Percentiles rank a stretch among this genome's conserved stretches.
These are phyloP conservation scores for Avahi laniger DNA, from an alignment of 2,797 vertebrate genomes.

Conservation along the genomic window DNA sequence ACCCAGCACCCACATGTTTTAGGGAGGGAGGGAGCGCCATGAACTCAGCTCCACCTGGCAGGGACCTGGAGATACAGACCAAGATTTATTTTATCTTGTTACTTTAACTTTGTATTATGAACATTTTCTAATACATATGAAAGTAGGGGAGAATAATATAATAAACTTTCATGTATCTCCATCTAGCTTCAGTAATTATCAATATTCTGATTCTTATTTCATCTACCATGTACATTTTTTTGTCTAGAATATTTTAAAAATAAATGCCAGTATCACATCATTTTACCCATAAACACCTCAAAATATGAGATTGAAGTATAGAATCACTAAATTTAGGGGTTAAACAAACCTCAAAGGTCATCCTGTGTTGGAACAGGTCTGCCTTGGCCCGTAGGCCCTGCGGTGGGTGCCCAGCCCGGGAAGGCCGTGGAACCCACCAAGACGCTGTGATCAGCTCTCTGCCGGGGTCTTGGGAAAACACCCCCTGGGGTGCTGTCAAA, in stretches of 20 bases:
- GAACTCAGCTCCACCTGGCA: not conserved
- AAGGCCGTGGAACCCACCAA: fast-evolving
- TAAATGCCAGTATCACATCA: not conserved
- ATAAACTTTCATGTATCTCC: not conserved
- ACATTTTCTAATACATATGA: not conserved
- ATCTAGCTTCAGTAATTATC: not conserved
- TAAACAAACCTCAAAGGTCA: not conserved
- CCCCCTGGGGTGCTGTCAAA: not conserved
- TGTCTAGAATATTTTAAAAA: not conserved
- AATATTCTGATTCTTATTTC: not conserved
- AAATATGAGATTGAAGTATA: not conserved
- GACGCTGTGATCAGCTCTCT: not conserved
- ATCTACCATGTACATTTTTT: not conserved
- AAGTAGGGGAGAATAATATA: not conserved
- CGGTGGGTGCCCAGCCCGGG: fast-evolving
- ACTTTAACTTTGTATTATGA: not conserved
- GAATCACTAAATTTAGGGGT: not conserved
- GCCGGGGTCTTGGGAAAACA: not conserved
- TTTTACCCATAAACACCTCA: not conserved
- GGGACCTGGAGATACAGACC: not conserved
- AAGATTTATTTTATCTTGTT: not conserved
- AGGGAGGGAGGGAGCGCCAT: not conserved
- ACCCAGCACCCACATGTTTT: fast-evolving
- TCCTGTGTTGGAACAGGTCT: not conserved
- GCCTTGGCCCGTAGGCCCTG: not conserved